Conservation (phyloP, 2,113 vertebrate genomes). For the Phocoena phocoena region DNA sequence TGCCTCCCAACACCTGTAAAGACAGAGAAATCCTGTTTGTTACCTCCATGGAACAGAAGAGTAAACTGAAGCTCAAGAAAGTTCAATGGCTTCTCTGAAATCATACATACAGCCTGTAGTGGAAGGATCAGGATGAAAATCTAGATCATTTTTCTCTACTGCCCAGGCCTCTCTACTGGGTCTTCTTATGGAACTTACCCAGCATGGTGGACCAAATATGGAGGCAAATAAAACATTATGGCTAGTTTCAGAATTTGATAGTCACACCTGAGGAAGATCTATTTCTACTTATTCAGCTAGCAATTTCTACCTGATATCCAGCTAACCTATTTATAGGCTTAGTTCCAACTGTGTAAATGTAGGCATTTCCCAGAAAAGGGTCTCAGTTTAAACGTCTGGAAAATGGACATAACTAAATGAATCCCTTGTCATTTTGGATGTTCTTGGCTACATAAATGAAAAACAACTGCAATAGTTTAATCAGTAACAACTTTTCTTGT, state of each 20-base stretch:
- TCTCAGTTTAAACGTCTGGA: not conserved
- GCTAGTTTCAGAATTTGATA: not conserved
- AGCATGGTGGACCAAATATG: not conserved
- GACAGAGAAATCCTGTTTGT: not conserved
- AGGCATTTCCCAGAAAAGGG: not conserved
- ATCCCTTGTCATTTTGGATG: not conserved
- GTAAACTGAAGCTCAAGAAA: not conserved
- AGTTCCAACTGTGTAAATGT: not conserved
- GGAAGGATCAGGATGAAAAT: not conserved
- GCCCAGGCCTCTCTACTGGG: rapidly evolving
- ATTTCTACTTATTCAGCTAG: not conserved
- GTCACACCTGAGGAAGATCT: not conserved
- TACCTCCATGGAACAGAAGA: not conserved
- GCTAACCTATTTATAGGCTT: not conserved
- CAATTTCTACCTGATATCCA: not conserved
- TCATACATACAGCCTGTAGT: rapidly evolving
- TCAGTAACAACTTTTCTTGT: not conserved
- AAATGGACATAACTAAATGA: not conserved
- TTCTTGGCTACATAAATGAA: not conserved
- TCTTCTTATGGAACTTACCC: not conserved
- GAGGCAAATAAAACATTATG: not conserved
- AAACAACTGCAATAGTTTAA: not conserved
- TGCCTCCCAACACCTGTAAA: not conserved
- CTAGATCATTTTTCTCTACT: not conserved
- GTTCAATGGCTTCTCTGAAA: not conserved